A percentile compares a stretch with the other conserved stretches of the same genome.
Conservation (phyloP, 2,888 invertebrate genomes). For the Iphiclides podalirius region DNA sequence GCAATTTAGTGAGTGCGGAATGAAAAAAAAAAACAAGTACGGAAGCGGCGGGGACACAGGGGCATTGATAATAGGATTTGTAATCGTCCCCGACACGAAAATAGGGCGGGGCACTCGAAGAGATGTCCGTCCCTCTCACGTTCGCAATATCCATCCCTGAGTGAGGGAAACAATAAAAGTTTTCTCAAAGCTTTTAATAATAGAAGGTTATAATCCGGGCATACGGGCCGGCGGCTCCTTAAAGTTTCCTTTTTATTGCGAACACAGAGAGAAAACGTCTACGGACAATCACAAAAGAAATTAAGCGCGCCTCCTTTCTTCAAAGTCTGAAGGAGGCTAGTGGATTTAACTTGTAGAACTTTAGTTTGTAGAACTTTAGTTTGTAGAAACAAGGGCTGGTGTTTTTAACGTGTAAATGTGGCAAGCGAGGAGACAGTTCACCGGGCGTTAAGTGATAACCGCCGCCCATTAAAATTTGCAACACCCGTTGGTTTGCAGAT, state of each 20-base stretch:
- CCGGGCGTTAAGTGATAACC: no score
- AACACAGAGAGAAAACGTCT: neutral
- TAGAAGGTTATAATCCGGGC: conserved; percentile 71
- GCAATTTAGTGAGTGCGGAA: conserved; percentile 57
- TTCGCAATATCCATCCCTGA: conserved; percentile 53
- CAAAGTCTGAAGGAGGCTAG: neutral
- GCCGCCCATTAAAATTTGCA: no score
- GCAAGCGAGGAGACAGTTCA: no score
- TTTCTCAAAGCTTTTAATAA: conserved; percentile 61
- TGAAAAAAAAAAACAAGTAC: conserved; percentile 55
- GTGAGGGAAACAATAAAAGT: conserved; percentile 69
- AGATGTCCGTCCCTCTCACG: conserved; percentile 46
- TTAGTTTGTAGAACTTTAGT: no score
- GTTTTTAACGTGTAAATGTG: no score
- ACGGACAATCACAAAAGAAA: neutral
- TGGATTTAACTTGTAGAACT: conserved; percentile 4
- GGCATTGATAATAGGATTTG: conserved; percentile 60
- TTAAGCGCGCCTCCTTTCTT: neutral
- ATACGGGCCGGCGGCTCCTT: conserved; percentile 25
- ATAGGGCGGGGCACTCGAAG: conserved; percentile 60
- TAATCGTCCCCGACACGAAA: conserved; percentile 55
- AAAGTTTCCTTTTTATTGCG: conserved; percentile 9
- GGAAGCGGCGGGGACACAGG: conserved; percentile 45
- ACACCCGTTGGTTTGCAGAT: no score
- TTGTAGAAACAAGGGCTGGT: no score